These are phyloP conservation scores for Chamaetylas fuelleborni DNA, from an alignment of 2,113 vertebrate genomes.

Conservation along the genomic window DNA sequence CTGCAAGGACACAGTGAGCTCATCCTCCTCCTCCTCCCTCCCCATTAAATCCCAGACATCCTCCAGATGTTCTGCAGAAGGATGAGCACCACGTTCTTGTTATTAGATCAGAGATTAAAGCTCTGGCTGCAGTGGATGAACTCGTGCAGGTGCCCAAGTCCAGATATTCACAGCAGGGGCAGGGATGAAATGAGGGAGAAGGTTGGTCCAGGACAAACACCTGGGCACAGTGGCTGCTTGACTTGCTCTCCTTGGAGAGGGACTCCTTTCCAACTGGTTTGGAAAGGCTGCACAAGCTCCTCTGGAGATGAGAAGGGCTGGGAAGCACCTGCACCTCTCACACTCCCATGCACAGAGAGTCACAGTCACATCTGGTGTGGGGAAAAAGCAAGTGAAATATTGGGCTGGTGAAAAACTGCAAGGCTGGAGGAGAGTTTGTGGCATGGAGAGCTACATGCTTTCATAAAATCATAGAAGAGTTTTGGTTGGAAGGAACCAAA, in stretches of 20 bases:
- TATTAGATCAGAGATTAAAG: background rate
- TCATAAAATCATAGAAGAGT: background rate
- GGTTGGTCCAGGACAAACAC: background rate
- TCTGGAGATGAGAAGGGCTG: background rate
- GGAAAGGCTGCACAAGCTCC: background rate
- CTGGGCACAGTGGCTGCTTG: fast-evolving
- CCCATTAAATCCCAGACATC: background rate
- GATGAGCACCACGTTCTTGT: background rate
- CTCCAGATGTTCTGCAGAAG: background rate
- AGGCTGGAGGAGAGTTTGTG: background rate
- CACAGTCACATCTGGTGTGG: fast-evolving
- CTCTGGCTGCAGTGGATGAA: background rate
- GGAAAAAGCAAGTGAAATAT: background rate
- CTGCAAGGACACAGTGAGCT: background rate
- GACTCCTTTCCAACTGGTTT: background rate
- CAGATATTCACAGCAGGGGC: background rate
- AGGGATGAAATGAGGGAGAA: background rate
- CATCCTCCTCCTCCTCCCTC: background rate
- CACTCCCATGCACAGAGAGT: background rate
- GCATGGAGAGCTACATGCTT: background rate
- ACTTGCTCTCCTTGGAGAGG: background rate
- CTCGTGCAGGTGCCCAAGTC: background rate
- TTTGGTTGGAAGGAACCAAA: background rate
- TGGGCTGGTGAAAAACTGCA: background rate
- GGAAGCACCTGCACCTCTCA: background rate